Evolutionary conservation across 2,797 vertebrate genomes (phyloP).

Genomic region (Danio jaintianensis): DNA sequence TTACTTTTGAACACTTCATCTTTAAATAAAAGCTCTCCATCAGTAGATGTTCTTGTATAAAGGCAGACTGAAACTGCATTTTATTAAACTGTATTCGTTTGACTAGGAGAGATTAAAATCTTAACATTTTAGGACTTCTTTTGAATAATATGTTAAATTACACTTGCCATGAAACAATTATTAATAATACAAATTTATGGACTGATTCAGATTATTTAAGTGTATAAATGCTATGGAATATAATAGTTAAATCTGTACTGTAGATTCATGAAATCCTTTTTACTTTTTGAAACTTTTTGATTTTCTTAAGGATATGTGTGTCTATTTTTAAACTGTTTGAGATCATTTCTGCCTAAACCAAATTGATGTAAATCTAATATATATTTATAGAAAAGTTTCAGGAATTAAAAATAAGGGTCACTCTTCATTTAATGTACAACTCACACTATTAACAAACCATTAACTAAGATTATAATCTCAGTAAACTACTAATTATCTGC

Average conservation of each 20-base stretch:
- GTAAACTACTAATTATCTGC: no score
- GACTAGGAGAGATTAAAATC: background rate
- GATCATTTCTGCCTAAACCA: background rate
- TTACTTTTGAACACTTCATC: background rate
- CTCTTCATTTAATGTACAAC: background rate
- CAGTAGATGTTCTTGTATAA: background rate
- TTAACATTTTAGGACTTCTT: background rate
- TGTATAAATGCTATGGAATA: background rate
- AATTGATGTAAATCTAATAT: background rate
- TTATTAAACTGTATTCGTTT: background rate
- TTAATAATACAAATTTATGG: background rate
- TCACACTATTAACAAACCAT: no score
- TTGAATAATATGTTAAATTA: background rate
- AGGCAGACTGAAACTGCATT: background rate
- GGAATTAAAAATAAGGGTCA: background rate
- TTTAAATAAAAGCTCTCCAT: constrained; percentile 1
- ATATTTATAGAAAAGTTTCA: background rate
- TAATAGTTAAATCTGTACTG: background rate
- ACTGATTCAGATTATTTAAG: background rate
- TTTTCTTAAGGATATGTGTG: background rate
- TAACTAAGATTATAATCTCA: no score
- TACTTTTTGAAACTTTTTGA: no score
- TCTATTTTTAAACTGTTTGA: background rate
- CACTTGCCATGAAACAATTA: background rate
- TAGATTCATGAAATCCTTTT: background rate